Percentiles rank a stretch among this genome's conserved stretches.
Evolutionary conservation across 2,888 invertebrate species (phyloP).

Genomic region (Lycocerus yunnanus): DNA sequence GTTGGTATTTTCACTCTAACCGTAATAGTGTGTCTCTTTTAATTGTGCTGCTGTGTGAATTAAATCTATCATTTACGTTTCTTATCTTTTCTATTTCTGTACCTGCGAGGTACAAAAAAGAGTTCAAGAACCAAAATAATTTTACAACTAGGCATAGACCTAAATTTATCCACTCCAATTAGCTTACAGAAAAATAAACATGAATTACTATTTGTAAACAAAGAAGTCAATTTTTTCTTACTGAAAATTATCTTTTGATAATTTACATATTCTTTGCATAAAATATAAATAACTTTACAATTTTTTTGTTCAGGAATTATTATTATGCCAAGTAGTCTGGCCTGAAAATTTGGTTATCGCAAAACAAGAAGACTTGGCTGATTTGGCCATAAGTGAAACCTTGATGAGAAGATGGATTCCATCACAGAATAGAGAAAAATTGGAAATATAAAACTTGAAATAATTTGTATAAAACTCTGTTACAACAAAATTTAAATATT

Average conservation of each 20-base stretch:
- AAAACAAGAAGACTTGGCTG: conserved; percentile 59
- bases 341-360: conserved; percentile 52
- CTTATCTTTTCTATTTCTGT: too few species aligned
- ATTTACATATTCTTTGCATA: background rate
- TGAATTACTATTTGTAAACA: too few species aligned
- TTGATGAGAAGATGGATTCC: conserved; percentile 67
- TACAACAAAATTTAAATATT: conserved; percentile 17
- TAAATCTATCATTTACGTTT: too few species aligned
- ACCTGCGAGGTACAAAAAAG: too few species aligned
- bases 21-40: too few species aligned
- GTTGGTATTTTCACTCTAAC: too few species aligned
- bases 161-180: too few species aligned
- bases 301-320: conserved; percentile 63
- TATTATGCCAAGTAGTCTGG: conserved; percentile 67
- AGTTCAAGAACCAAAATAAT: too few species aligned
- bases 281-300: background rate
- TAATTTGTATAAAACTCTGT: conserved; percentile 5
- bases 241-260: too few species aligned
- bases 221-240: background rate
- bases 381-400: conserved; percentile 67
- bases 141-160: too few species aligned
- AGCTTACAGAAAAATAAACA: too few species aligned
- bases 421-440: conserved; percentile 35
- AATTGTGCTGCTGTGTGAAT: too few species aligned
- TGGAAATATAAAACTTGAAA: background rate